A percentile compares a stretch with the other conserved stretches of the same genome.
These are phyloP conservation scores for Cepphus grylle DNA, from an alignment of 2,113 vertebrate genomes.

Conservation along the genomic window DNA sequence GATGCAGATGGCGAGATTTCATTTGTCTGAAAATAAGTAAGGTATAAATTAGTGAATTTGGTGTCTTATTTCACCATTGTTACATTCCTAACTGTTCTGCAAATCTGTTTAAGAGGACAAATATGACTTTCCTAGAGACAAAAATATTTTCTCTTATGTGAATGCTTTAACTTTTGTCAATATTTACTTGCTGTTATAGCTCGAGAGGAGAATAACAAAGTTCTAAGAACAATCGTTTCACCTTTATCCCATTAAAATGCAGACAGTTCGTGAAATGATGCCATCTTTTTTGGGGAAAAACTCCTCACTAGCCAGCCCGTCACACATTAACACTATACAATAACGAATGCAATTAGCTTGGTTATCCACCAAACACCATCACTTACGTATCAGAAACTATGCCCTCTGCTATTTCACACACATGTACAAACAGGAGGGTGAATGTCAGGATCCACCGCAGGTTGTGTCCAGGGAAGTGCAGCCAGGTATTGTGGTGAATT, in stretches of 20 bases:
- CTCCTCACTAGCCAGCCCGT: background rate
- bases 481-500: constrained; percentile 98
- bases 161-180: background rate
- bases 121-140: background rate
- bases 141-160: background rate
- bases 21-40: constrained; percentile 69
- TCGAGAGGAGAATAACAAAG: background rate
- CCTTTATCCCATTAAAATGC: background rate
- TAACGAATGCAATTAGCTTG: background rate
- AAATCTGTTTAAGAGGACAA: background rate
- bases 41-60: background rate
- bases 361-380: background rate
- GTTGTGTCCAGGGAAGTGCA: constrained; percentile 97
- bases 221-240: background rate
- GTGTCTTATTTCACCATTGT: background rate
- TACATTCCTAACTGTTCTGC: background rate
- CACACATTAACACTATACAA: background rate
- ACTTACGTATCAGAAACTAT: constrained; percentile 91
- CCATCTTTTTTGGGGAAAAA: fast-evolving
- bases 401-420: constrained; percentile 97
- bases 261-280: background rate
- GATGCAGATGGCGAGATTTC: constrained; percentile 84
- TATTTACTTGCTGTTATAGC: background rate
- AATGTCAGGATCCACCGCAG: constrained; percentile 96
- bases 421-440: constrained; percentile 90